Percentiles rank a stretch among this genome's conserved stretches.
phyloP scores from a whole-genome alignment of 2,113 vertebrate genomes.

The Rhinopomastus cyanomelas region DNA sequence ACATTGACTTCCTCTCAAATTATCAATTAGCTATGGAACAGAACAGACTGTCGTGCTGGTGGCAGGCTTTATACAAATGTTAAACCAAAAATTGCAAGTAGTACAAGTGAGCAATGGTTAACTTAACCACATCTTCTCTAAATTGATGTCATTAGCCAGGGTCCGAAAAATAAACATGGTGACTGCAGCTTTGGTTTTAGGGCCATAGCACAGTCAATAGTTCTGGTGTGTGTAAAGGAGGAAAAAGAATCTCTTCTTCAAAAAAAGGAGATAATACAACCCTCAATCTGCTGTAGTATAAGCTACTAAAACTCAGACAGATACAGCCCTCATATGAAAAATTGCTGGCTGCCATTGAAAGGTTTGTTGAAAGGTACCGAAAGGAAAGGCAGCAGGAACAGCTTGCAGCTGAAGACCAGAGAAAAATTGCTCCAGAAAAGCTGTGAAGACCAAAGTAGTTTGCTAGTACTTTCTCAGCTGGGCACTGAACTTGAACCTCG shows the following conservation, averaged over 20 bases:
- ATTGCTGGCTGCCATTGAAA: neutral
- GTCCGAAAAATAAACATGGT: constrained; percentile 68
- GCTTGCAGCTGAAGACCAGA: neutral
- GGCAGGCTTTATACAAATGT: constrained; percentile 23
- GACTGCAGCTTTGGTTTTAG: constrained; percentile 67
- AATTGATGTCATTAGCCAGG: constrained; percentile 57
- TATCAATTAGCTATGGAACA: neutral
- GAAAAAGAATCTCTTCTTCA: neutral
- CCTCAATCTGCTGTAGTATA: neutral
- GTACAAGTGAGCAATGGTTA: constrained; percentile 50
- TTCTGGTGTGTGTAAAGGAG: neutral
- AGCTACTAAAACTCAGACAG: neutral
- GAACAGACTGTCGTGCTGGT: constrained; percentile 29
- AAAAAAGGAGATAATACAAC: neutral
- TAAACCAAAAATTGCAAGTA: constrained; percentile 37
- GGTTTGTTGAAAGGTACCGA: neutral
- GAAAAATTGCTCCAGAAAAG: neutral
- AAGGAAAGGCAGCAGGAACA: neutral
- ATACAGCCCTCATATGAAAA: neutral
- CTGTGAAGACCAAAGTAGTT: neutral
- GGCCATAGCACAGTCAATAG: constrained; percentile 25
- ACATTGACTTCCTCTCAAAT: neutral
- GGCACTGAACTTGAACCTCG: rapidly evolving
- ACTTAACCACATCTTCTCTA: constrained; percentile 73
- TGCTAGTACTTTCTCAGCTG: neutral